Percentiles rank a stretch among this genome's conserved stretches.
Conservation (phyloP, 2,888 invertebrate species). For the Hesperia comma region DNA sequence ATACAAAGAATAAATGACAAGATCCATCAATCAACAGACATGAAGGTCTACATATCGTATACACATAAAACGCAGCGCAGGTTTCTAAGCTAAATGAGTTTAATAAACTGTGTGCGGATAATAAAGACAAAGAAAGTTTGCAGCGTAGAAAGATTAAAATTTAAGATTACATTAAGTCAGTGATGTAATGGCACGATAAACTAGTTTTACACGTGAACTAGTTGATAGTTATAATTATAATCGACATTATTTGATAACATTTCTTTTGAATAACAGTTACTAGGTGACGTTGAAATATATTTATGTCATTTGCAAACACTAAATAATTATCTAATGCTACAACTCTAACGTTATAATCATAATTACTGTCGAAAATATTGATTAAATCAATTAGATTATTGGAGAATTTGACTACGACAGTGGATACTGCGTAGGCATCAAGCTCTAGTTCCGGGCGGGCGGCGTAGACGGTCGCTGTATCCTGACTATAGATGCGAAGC, state of each 20-base stretch:
- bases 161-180: not conserved
- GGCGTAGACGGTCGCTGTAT: constrained; percentile 9
- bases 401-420: not conserved
- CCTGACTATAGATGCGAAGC: too few species aligned
- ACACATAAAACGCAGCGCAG: not conserved
- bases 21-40: not conserved
- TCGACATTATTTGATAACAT: too few species aligned
- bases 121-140: constrained; percentile 1
- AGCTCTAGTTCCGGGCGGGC: constrained; percentile 7
- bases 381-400: too few species aligned
- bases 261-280: too few species aligned
- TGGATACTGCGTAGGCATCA: not conserved
- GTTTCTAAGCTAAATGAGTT: not conserved
- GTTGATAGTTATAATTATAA: too few species aligned
- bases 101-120: not conserved
- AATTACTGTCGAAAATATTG: too few species aligned
- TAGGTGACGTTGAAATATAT: too few species aligned
- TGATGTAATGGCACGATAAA: not conserved
- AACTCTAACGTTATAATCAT: too few species aligned
- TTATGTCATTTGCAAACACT: too few species aligned
- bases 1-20: not conserved
- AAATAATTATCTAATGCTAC: too few species aligned
- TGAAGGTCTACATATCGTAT: not conserved
- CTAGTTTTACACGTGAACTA: not conserved
- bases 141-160: not conserved